Conservation (phyloP, 1,140 invertebrate genomes). For the Trichonephila inaurata region DNA sequence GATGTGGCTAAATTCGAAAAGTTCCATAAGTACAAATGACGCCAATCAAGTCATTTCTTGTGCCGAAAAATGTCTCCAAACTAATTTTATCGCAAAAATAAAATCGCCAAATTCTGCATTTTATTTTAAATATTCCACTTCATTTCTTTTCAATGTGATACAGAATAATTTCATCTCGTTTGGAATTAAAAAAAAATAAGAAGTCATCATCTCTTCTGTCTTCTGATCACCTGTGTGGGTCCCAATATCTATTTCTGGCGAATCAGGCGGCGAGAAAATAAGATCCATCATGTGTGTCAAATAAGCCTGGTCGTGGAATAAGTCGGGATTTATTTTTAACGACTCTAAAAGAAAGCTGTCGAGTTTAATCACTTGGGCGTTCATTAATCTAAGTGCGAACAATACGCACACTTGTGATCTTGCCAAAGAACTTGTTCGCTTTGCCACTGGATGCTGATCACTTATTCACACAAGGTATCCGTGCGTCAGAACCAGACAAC, state of each 20-base stretch:
- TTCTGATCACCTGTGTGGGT: neutral
- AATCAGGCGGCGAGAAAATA: neutral
- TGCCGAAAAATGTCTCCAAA: too few relatives aligned
- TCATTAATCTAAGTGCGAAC: slow-evolving; percentile 14
- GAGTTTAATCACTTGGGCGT: slow-evolving; percentile 37
- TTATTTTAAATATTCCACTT: too few relatives aligned
- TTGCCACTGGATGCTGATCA: neutral
- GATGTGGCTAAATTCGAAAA: too few relatives aligned
- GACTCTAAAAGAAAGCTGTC: slow-evolving; percentile 34
- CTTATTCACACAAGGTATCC: neutral
- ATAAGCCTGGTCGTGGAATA: neutral
- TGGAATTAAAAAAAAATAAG: neutral
- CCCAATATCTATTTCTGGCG: neutral
- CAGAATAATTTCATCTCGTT: neutral
- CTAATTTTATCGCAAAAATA: too few relatives aligned
- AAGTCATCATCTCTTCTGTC: neutral
- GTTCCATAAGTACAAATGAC: too few relatives aligned
- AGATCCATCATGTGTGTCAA: slow-evolving; percentile 17
- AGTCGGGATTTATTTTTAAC: slow-evolving; percentile 23
- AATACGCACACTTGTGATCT: neutral
- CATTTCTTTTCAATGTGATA: too few relatives aligned
- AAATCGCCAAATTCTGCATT: too few relatives aligned
- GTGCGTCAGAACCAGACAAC: neutral
- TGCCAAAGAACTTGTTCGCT: neutral
- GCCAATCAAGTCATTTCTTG: too few relatives aligned